Base-by-base conservation (phyloP, 2,888 invertebrate species). In the Heteromurus nitidus region DNA sequence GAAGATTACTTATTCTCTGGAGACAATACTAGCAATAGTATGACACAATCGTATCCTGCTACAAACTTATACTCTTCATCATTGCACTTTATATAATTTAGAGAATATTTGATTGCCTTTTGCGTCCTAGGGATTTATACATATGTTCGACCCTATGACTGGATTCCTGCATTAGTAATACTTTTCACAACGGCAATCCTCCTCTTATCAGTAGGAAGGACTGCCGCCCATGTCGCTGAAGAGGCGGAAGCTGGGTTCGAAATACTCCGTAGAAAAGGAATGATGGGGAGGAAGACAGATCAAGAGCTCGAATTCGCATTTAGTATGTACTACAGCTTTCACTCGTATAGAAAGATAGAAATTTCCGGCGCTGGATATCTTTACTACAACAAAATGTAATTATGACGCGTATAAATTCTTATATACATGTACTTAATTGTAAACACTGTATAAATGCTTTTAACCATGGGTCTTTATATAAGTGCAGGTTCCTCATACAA, bases 241-340 rank as follows among this genome's bases (percentile, higher is more conserved):
- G 72, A 85, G 79, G 83, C 81, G 7, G 72, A 77, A 53, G 83
- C 81, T 16, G 85, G 85, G 9, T 18, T 82, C 11, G 84, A 84
- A 67, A 69, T 83, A 2, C 55, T 85, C 28, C 64, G 85, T 0
- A 53, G 84, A 18, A 84, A 84, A 70, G 83, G 84, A 31, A 73
- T 84, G 60, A 70, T 85, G 44, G 85, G 84, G 13, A 60, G 65
- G 11, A 84, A 79, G 31, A 81, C 80, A 2, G 80, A 81, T 28
- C 82, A 85, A 22, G 85, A 85, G 42, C 64, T 85, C 1, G 82
- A 85, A 22, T 84, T 85, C 67, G 75, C 83, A 67, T 64, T 58
- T 18, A 72, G 62, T 22, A 72, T 72, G 60, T 9, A 1, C 30
- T 62, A 13, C 58, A 58, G 42, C 60, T 72, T 60, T 20, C 24